Evolutionary conservation across 1,140 invertebrate species (phyloP), one percentile per base, ranked within the genome.

Genomic region (Branchinecta lindahli): DNA sequence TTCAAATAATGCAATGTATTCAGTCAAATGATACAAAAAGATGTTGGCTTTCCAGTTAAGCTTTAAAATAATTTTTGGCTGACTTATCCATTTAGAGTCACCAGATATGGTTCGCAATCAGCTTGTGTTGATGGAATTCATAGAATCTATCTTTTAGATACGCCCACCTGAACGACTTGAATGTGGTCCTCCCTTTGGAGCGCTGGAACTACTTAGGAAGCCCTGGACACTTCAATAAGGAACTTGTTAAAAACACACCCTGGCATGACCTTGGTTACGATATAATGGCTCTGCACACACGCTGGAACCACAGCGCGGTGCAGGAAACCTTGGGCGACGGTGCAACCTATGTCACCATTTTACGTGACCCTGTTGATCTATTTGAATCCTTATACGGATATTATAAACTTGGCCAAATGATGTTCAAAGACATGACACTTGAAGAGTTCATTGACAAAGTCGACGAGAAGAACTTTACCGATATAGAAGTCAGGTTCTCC

Each of bases 291-390:
- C 74, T 75, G 47, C 78, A 79, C 71, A 75, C 73, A 45, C 72
- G 78, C 9, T 80, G 76, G 72, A 73, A 76, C 67, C 65, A 71
- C 44, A 66, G 66, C 5, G 72, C 71, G 66, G 73, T 78, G 12
- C 73, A 74, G 66, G 69, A 70, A 15, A 70, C 79, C 12, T 78
- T 81, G 77, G 74, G 76, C n/a, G 67, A 69, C 21, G 75, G 77
- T 73, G 74, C 79, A 7, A 33, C 74, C 8, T 80, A 74, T 65
- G 73, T 81, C 8, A 77, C 79, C 21, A 79, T 80, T 18, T 46
- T 81, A n/a, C 72, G 80, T 10, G 75, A 81, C 46, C 80, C 80
- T n/a, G 75, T 76, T 3, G 68, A 71, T 8, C 70, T 79, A n/a
- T 80, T 76, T 70, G 79, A 81, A 70, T 79, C 77, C 10, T 47